Percentiles rank a stretch among this genome's conserved stretches.
phyloP scores from a whole-genome alignment of 2,888 invertebrate genomes.

The Leptinotarsa haldemani region DNA sequence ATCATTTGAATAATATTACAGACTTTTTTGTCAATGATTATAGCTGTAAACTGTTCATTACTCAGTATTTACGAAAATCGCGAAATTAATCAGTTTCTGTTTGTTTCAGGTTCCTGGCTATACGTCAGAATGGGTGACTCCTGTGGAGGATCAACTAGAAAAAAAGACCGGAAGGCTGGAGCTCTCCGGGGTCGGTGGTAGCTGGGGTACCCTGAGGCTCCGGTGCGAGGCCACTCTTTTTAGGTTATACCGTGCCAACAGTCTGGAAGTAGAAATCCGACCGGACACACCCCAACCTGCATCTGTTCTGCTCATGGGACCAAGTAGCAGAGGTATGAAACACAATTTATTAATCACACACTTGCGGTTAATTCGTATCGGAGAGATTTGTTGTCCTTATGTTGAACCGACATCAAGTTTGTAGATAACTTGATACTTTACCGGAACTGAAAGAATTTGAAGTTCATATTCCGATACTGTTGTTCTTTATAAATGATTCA shows the following conservation, averaged over 20 bases:
- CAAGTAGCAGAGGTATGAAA: slow-evolving; percentile 55
- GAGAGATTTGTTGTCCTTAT: too few relatives aligned
- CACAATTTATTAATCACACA: too few relatives aligned
- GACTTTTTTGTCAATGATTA: too few relatives aligned
- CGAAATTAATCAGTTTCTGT: not conserved
- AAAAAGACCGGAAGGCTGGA: slow-evolving; percentile 72
- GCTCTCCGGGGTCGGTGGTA: slow-evolving; percentile 68
- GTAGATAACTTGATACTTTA: too few relatives aligned
- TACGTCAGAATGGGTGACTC: slow-evolving; percentile 70
- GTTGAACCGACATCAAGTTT: too few relatives aligned
- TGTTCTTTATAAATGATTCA: too few relatives aligned
- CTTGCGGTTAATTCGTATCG: too few relatives aligned
- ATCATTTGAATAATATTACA: too few relatives aligned
- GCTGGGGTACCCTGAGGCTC: slow-evolving; percentile 70
- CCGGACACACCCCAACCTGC: slow-evolving; percentile 74
- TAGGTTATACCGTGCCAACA: slow-evolving; percentile 72
- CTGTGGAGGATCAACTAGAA: slow-evolving; percentile 71
- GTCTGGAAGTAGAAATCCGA: slow-evolving; percentile 71
- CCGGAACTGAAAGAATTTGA: too few relatives aligned
- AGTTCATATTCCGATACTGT: too few relatives aligned
- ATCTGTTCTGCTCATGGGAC: slow-evolving; percentile 69
- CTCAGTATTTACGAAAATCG: too few relatives aligned
- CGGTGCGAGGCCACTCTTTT: slow-evolving; percentile 75
- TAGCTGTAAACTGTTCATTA: too few relatives aligned
- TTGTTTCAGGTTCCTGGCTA: slow-evolving; percentile 71